Evolutionary conservation across 2,797 vertebrate species (phyloP), one percentile per base, ranked within the genome.

Genomic region (Scarus forsteni): DNA sequence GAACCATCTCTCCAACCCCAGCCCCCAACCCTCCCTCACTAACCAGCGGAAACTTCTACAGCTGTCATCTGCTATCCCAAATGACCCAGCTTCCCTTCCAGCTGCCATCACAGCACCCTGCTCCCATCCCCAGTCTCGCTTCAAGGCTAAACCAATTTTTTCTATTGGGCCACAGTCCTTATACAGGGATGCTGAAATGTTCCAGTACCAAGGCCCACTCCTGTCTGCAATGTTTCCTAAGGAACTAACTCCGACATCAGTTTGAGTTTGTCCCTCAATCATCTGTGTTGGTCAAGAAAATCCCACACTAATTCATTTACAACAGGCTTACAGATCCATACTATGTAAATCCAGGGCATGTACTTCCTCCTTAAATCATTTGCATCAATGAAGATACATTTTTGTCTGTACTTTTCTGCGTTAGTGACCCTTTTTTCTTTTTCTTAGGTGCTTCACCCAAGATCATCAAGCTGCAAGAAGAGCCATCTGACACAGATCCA

Each of bases 381-480:
- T 70, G 15, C 18, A 5, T 5, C 0, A 9, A 10, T 16, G 13
- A 3, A 18, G 14, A 44, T 39, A 11, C 5, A 42, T 55, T 43
- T 44, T 59, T 15, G 10, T 13, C 34, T 62, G 3, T 18, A 13
- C 18, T 42, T 7, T 18, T 61, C 1, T 57, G 16, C 7, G 43
- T 54, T 5, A 51, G 45, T 79, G 14, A 67, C 8, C 38, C 66
- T 5, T 58, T 80, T 63, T 63, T 57, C 10, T 85, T 1, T 89
- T 43, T 91, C 93, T 11, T 54, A 98, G 96, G 93, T 91, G 90
- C 94, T 48, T 92, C 94, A 53, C 96, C 96, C 67, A 98, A 97
- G 93, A 84, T 97, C 66, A 94, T 97, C 84, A 96, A 94, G 66
- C 84, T 97, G 72, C 89, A 88, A 81, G 97, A 97, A 87, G 96